Percentiles rank a stretch among this genome's conserved stretches.
These are phyloP conservation scores for Drosophila ananassae DNA, from an alignment of 1,140 invertebrate genomes.

Conservation along the genomic window DNA sequence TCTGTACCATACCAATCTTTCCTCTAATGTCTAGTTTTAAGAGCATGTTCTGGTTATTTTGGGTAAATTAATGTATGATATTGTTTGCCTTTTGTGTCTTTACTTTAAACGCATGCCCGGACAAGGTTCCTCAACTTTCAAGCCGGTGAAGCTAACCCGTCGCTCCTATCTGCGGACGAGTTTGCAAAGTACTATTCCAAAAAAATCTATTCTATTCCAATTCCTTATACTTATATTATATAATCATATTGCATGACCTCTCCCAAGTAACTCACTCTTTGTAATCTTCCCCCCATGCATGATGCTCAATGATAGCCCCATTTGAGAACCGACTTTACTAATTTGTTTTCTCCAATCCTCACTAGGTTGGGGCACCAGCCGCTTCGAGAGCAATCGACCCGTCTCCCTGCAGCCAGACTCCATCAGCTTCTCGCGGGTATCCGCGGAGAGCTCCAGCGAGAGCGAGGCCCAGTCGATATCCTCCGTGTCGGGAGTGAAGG, in stretches of 20 bases:
- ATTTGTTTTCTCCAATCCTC: conserved; percentile 7
- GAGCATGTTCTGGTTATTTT: conserved; percentile 19
- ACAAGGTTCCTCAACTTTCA: conserved; percentile 59
- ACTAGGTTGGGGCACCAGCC: conserved; percentile 79
- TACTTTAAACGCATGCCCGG: conserved; percentile 48
- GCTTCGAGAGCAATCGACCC: conserved; percentile 78
- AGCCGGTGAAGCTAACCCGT: conserved; percentile 70
- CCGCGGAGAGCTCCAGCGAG: conserved; percentile 83
- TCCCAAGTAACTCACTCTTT: neutral
- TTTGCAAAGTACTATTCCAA: conserved; percentile 71
- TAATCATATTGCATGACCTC: neutral
- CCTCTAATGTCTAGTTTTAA: conserved; percentile 12
- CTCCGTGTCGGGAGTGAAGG: conserved; percentile 80
- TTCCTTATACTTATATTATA: neutral
- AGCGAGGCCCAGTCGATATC: conserved; percentile 83
- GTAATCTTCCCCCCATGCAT: neutral
- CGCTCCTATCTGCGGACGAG: conserved; percentile 81
- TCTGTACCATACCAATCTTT: conserved; percentile 5
- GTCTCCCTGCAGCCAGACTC: conserved; percentile 80
- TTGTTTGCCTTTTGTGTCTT: conserved; percentile 10
- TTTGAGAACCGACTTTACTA: neutral
- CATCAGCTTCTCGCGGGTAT: conserved; percentile 76
- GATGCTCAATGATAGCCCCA: neutral
- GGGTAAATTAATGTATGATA: conserved; percentile 6
- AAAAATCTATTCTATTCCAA: neutral